Conservation (phyloP, 2,113 vertebrate genomes). For the Tauraco erythrolophus region DNA sequence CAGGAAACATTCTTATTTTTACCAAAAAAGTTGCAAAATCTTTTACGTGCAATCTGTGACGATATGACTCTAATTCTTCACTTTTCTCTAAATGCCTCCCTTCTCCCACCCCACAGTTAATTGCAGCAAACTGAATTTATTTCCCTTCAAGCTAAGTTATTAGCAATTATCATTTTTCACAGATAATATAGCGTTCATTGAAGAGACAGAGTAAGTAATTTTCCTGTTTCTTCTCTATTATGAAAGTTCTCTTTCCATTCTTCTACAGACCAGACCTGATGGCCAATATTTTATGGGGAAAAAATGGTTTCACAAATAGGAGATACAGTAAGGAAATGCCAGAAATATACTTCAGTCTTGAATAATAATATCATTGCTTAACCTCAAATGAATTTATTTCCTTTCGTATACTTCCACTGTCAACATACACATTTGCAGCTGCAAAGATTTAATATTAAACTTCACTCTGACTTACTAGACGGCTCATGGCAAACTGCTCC, state of each 20-base stretch:
- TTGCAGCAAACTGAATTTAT: not conserved
- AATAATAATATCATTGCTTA: not conserved
- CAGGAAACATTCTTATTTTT: not conserved
- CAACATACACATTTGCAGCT: not conserved
- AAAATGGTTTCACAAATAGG: not conserved
- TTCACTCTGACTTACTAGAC: slow-evolving; percentile 66
- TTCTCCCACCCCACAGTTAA: not conserved
- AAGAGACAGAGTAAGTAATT: not conserved
- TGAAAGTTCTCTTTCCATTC: not conserved
- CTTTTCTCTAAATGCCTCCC: not conserved
- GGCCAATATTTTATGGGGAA: not conserved
- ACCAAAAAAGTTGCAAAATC: not conserved
- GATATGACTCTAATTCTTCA: not conserved
- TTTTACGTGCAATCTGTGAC: not conserved
- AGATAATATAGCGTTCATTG: not conserved
- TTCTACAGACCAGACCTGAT: not conserved
- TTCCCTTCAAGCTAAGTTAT: not conserved
- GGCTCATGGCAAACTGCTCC: slow-evolving; percentile 88
- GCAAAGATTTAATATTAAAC: not conserved
- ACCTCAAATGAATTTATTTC: not conserved
- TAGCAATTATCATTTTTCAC: not conserved
- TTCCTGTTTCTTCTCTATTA: not conserved
- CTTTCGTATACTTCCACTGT: not conserved
- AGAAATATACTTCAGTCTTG: not conserved
- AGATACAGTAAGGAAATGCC: not conserved